Percentiles rank a stretch among this genome's conserved stretches.
Evolutionary conservation across 2,888 invertebrate genomes (phyloP).

Genomic region (Anaspis maculata): DNA sequence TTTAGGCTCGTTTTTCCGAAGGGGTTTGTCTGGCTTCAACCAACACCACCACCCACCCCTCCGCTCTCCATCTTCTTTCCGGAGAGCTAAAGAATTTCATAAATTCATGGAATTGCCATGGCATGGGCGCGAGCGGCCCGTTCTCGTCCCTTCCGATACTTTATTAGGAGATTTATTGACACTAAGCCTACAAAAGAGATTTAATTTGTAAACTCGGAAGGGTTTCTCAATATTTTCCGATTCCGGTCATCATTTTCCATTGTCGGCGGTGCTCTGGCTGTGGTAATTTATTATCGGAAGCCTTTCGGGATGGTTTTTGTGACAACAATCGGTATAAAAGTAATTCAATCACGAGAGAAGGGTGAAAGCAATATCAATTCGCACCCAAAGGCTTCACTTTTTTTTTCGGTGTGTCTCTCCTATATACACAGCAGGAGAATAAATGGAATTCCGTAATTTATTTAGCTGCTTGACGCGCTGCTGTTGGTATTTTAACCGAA

Average conservation of each 20-base stretch:
- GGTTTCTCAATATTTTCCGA: conserved; percentile 2
- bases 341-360: conserved; percentile 12
- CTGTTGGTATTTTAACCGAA: too few relatives aligned
- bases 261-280: conserved; percentile 8
- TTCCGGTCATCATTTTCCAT: conserved; percentile 1
- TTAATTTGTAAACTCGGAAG: conserved; percentile 10
- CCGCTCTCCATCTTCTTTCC: conserved; percentile 4
- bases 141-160: too few relatives aligned
- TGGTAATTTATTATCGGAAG: too few relatives aligned
- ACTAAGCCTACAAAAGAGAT: conserved; percentile 9
- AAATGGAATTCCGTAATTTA: too few relatives aligned
- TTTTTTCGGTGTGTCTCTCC: too few relatives aligned
- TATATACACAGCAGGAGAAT: too few relatives aligned
- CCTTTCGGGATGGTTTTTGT: not conserved
- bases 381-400: conserved; percentile 9
- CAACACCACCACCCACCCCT: not conserved
- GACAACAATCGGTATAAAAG: conserved; percentile 11
- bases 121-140: conserved; percentile 3
- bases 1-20: conserved; percentile 10
- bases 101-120: conserved; percentile 13
- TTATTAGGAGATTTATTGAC: not conserved
- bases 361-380: conserved; percentile 15
- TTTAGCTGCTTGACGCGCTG: too few relatives aligned
- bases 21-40: conserved; percentile 2
- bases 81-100: conserved; percentile 14